Evolutionary conservation across 1,140 invertebrate genomes (phyloP), one percentile per base, ranked within the genome.

Genomic region (Adoxophyes honmai): DNA sequence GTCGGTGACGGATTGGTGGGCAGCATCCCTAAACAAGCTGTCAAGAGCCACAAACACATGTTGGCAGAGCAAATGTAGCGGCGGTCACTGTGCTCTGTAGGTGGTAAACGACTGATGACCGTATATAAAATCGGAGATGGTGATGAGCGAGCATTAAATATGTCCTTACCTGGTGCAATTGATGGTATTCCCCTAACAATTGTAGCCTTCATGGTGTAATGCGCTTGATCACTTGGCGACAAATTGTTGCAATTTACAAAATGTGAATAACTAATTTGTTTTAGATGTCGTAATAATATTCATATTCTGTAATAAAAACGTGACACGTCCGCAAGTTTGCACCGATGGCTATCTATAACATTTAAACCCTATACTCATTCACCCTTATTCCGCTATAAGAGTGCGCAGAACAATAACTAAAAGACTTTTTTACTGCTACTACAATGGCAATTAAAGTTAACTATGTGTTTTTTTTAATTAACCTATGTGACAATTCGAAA

Each of bases 11-110:
- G 70, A 48, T 73, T 80, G 15, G 79, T 44, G 16, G 76, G 78
- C 57, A 83, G 57, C 36, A 88, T 62, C 54, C 89, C 83, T 54
- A 89, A 73, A 60, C 86, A 89, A 14, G 87, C 86, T 15, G 87
- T 89, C 34, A 90, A 62, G 42, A 90, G 62, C 89, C 89, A 90
- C 57, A 89, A 61, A 78, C 89, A 90, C 89, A 90, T 90, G 18
- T 33, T 21, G 21, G 33, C 13, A 36, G 5, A 18, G 18, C 36
- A 34, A 52, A 10, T 38, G 2, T 16, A 52, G 48, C 59, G 33
- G 52, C 15, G 14, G 34, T 13, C 16, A 15, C 14, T 13, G 10
- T 5, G 14, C 14, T 2, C 51, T 6, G 39, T 42, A 57, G 51
- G 42, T 62, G 60, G 48, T 64, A 62, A 15, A 52, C 56, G 59